These are phyloP conservation scores for Cygnus atratus DNA, from an alignment of 2,113 vertebrate genomes.

Conservation along the genomic window DNA sequence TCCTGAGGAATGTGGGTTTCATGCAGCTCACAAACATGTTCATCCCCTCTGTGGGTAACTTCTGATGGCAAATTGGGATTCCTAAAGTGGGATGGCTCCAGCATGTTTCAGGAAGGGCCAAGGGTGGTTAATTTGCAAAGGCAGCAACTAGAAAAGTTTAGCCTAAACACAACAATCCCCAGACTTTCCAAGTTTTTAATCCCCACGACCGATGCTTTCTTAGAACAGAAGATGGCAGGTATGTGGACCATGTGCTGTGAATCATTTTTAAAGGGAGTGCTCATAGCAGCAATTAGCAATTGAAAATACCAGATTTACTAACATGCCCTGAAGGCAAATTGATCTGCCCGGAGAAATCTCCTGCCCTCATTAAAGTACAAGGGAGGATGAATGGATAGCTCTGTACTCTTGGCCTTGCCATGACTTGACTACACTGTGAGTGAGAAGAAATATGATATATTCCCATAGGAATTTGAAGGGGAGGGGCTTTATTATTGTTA, in stretches of 20 bases:
- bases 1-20: background rate
- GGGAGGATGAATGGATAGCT: background rate
- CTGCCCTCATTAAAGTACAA: background rate
- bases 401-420: background rate
- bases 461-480: background rate
- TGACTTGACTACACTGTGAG: background rate
- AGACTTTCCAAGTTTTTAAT: background rate
- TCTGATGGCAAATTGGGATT: background rate
- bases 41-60: background rate
- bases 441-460: background rate
- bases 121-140: background rate
- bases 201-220: background rate
- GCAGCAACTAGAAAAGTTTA: background rate
- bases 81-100: background rate
- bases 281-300: background rate
- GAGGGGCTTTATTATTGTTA: too few relatives aligned
- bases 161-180: background rate
- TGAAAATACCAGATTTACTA: background rate
- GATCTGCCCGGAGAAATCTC: background rate
- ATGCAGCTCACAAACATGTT: background rate
- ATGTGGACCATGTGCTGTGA: background rate
- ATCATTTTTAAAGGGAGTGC: background rate
- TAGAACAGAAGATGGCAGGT: background rate
- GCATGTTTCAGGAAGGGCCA: accelerated
- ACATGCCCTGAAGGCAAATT: background rate